A percentile compares a stretch with the other conserved stretches of the same genome.
These are phyloP conservation scores for Gnathonemus longibarbis DNA, from an alignment of 2,113 vertebrate genomes.

Conservation along the genomic window DNA sequence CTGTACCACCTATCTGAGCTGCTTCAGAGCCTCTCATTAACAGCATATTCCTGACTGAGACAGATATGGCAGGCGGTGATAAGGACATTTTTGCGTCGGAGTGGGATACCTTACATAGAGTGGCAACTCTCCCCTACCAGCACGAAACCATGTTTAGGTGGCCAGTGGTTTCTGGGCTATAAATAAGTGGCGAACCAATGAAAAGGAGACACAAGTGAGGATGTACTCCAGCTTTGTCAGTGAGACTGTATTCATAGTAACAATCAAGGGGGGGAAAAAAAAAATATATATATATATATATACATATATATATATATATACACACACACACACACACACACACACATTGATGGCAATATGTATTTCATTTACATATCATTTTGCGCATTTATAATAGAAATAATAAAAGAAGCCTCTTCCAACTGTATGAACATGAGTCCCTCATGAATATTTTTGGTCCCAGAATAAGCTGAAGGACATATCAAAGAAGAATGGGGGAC, in stretches of 20 bases:
- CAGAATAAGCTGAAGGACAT: background rate
- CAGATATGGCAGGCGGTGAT: slow-evolving; percentile 45
- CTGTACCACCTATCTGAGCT: background rate
- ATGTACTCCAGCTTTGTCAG: background rate
- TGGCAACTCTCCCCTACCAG: slow-evolving; percentile 62
- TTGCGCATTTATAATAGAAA: background rate
- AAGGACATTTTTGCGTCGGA: slow-evolving; percentile 55
- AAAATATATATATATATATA: background rate
- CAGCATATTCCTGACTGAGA: slow-evolving; percentile 34
- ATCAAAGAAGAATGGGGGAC: background rate
- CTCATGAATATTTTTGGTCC: background rate
- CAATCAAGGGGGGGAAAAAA: background rate
- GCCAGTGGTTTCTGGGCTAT: slow-evolving; percentile 96
- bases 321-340: too few relatives aligned
- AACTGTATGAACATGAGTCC: background rate
- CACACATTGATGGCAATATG: too few relatives aligned
- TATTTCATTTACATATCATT: too few relatives aligned
- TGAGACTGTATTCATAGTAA: background rate
- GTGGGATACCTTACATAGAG: slow-evolving; percentile 83
- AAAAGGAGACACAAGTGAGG: background rate
- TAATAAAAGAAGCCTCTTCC: background rate
- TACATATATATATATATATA: too few relatives aligned
- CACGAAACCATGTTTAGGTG: slow-evolving; percentile 95
- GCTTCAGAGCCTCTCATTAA: slow-evolving; percentile 21
- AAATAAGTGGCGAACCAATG: slow-evolving; percentile 71